Base-by-base conservation (phyloP, 1,140 invertebrate species). In the Drosophila pallidifrons region DNA sequence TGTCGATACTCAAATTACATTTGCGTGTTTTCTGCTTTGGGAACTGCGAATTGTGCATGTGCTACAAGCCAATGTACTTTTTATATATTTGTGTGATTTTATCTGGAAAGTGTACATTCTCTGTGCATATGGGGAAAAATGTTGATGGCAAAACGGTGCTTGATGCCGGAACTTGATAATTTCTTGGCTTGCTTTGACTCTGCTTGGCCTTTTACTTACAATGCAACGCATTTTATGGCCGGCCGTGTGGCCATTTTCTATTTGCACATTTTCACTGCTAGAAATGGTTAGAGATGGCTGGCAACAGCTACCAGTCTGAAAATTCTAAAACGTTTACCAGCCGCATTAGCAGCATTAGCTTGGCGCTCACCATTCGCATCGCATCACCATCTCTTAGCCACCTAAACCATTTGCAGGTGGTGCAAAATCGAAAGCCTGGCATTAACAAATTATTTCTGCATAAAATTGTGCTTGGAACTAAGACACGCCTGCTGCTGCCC, bases 361-460 rank as follows among this genome's bases (percentile, higher is more conserved):
- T 49, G 20, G 10, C 8, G 20, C 8, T 20, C 7, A 63, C 41
- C n/a, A 20, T 8, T 16, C 20, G 43, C n/a, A 13, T 16, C 45
- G 35, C 58, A 54, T 4, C 64, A 32, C 30, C 41, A 49, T 51
- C 15, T 47, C 7, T 5, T 5, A 8, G 28, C 13, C 28, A 15
- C 10, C 35, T 10, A 38, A 11, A 38, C 30, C 20, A 13, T 16
- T 10, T 52, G 66, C 63, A 32, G 47, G 41, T 70, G 59, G 28
- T 43, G 68, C 69, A 64, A 70, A 73, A 72, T 61, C 52, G 61
- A 77, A 66, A 65, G 71, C 64, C 79, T 75, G 54, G 60, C 75
- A 74, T 79, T 77, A 76, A 79, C 79, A 82, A 87, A 86, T 87
- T 75, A 82, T 82, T 87, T 81, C 68, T 79, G 64, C 75, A 87